These are phyloP conservation scores for Yponomeuta plumbellus DNA, from an alignment of 2,888 invertebrate species.

Conservation along the genomic window DNA sequence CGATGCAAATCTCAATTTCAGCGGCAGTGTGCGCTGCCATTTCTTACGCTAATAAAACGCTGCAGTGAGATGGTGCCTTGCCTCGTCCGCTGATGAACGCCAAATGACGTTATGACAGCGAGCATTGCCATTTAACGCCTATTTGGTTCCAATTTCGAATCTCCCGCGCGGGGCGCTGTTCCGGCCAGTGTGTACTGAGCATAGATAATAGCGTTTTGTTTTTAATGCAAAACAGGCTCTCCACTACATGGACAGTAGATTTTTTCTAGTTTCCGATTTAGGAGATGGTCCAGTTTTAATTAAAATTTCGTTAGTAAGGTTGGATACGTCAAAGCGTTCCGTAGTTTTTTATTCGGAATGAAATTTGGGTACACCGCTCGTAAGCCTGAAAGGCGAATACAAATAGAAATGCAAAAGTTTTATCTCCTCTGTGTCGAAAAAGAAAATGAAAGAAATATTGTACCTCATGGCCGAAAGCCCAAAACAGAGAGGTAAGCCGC, in stretches of 20 bases:
- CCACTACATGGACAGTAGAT: neutral
- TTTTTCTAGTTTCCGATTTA: neutral
- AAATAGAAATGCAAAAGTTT: slow-evolving; percentile 55
- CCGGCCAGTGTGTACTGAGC: slow-evolving; percentile 64
- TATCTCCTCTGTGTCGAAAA: slow-evolving; percentile 47
- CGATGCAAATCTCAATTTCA: slow-evolving; percentile 74
- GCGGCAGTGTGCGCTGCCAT: slow-evolving; percentile 70
- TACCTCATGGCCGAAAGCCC: slow-evolving; percentile 46
- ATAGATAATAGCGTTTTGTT: slow-evolving; percentile 69
- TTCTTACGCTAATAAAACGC: slow-evolving; percentile 77
- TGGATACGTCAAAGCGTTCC: slow-evolving; percentile 40
- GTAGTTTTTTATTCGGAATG: slow-evolving; percentile 51
- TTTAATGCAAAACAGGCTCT: slow-evolving; percentile 26
- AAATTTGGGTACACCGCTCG: slow-evolving; percentile 50
- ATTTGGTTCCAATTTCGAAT: slow-evolving; percentile 80
- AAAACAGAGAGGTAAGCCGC: slow-evolving; percentile 41
- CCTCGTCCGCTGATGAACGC: slow-evolving; percentile 74
- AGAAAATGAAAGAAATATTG: slow-evolving; percentile 56
- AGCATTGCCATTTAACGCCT: slow-evolving; percentile 81
- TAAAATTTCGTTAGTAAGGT: slow-evolving; percentile 37
- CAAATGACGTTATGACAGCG: slow-evolving; percentile 75
- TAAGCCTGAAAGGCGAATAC: slow-evolving; percentile 43
- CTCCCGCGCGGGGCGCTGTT: slow-evolving; percentile 69
- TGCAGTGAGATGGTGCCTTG: slow-evolving; percentile 73
- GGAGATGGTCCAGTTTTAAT: slow-evolving; percentile 34